These are phyloP conservation scores for Teleogryllus oceanicus DNA, from an alignment of 2,888 invertebrate genomes.

Conservation along the genomic window DNA sequence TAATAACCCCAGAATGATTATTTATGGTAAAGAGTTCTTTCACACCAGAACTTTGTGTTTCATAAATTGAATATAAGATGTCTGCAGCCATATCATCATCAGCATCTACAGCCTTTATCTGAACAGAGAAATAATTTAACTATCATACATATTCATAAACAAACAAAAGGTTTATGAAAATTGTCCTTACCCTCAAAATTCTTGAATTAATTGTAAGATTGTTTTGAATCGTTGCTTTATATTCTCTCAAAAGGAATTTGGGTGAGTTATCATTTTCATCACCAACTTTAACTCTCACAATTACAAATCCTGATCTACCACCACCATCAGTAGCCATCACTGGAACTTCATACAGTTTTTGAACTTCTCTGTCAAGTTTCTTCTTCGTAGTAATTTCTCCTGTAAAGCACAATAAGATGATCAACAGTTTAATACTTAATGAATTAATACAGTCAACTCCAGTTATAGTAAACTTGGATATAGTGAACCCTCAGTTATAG, in stretches of 20 bases:
- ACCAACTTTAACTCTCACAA: slow-evolving; percentile 72
- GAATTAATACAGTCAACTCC: background rate
- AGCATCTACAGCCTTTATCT: slow-evolving; percentile 69
- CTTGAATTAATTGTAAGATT: slow-evolving; percentile 56
- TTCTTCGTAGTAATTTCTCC: slow-evolving; percentile 62
- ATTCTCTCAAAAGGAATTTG: slow-evolving; percentile 68
- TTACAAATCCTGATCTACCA: slow-evolving; percentile 69
- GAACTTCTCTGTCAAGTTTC: slow-evolving; percentile 70
- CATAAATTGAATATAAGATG: slow-evolving; percentile 74
- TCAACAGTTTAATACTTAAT: background rate
- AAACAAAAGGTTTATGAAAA: slow-evolving; percentile 20
- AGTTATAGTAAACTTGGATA: no score
- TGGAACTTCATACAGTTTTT: slow-evolving; percentile 68
- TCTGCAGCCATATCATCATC: slow-evolving; percentile 72
- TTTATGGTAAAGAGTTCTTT: slow-evolving; percentile 72
- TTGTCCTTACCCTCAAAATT: slow-evolving; percentile 55
- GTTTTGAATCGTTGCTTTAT: slow-evolving; percentile 67
- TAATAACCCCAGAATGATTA: slow-evolving; percentile 68
- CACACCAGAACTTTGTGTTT: slow-evolving; percentile 60
- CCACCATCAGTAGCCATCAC: slow-evolving; percentile 81
- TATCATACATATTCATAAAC: slow-evolving; percentile 23
- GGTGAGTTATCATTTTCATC: slow-evolving; percentile 86
- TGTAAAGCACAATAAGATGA: slow-evolving; percentile 37
- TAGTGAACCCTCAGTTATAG: no score
- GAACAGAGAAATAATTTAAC: slow-evolving; percentile 39